A percentile compares a stretch with the other conserved stretches of the same genome.
phyloP scores from a whole-genome alignment of 2,113 vertebrate species.

The Eubucco bourcierii region DNA sequence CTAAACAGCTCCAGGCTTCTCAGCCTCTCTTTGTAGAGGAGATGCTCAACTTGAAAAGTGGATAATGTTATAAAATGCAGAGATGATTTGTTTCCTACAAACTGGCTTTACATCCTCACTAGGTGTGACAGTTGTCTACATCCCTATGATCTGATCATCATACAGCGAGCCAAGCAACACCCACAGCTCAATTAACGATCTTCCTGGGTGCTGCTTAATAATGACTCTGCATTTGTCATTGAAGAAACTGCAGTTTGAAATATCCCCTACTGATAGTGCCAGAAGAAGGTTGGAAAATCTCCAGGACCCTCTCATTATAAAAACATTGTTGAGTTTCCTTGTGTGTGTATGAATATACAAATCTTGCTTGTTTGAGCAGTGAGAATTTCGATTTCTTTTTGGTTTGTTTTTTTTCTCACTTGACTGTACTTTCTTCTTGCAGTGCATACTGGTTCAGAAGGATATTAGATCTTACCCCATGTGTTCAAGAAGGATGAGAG shows the following conservation, averaged over 20 bases:
- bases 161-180: background rate
- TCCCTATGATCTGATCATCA: background rate
- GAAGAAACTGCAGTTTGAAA: constrained; percentile 26
- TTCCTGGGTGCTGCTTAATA: background rate
- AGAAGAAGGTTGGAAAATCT: constrained; percentile 44
- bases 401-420: background rate
- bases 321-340: constrained; percentile 41
- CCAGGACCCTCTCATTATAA: constrained; percentile 40
- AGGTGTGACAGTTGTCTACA: background rate
- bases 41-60: background rate
- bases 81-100: background rate
- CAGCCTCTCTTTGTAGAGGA: too few relatives aligned
- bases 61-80: background rate
- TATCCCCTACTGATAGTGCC: constrained; percentile 6
- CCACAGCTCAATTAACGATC: background rate
- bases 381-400: background rate
- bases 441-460: background rate
- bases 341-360: constrained; percentile 37
- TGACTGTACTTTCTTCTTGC: constrained; percentile 32
- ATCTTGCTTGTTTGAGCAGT: constrained; percentile 3
- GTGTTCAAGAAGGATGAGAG: background rate
- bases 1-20: too few relatives aligned
- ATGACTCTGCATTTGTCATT: constrained; percentile 17
- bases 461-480: background rate
- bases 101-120: background rate